Evolutionary conservation across 2,113 vertebrate genomes (phyloP), one percentile per base, ranked within the genome.

Genomic region (Scomber colias): DNA sequence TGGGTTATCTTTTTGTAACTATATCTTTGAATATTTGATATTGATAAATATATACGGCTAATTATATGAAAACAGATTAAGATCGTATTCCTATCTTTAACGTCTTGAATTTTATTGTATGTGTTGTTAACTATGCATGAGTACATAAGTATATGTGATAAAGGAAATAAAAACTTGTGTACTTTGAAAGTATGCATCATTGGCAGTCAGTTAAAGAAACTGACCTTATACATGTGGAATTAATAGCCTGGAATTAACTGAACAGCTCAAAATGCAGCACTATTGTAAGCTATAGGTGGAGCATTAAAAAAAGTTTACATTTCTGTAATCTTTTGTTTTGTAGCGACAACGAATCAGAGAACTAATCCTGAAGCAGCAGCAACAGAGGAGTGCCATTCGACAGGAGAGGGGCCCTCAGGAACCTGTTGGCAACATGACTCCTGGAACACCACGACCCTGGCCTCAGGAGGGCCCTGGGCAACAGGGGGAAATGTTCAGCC

Each of bases 281-380:
- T 48, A 15, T 54, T 69, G 16, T 65, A n/a, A 53, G 14, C 15
- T 64, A 24, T 30, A 5, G 0, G 24, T 49, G 14, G 3, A 17
- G 1, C 11, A 55, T 40, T 61, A 49, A 15, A 67, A 70, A 70
- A 57, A 0, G 14, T 9, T 53, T 65, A 69, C 7, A 55, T 62
- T 14, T 61, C 16, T 72, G 3, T 70, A 56, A 16, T 45, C 1
- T 50, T 61, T 15, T 86, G 12, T 86, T 92, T 88, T 72, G 9
- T 92, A 99, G 98, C 96, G 97, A 45, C 98, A 97, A 89, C 96
- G 97, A 86, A 95, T 99, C 50, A 95, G 98, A 83, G 98, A 99
- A 87, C 95, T 99, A 65, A 96, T 99, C 75, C 95, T 99, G 0
- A 96, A 97, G 75, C 98, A 99, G 63, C 98, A 99, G 49, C 97